phyloP scores from a whole-genome alignment of 2,797 vertebrate species.

The Danio kyathit region DNA sequence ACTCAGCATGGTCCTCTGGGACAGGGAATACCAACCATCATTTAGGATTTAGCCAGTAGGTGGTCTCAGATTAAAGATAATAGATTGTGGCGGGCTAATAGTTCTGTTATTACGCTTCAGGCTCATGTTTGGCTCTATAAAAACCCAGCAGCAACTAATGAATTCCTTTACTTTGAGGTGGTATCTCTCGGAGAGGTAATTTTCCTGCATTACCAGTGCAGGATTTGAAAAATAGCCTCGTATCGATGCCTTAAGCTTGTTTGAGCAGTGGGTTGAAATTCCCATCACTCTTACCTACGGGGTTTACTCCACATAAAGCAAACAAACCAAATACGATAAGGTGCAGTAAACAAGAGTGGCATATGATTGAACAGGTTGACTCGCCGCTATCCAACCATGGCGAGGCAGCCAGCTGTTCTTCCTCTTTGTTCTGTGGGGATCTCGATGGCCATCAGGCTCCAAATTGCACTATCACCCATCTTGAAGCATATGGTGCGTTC shows the following conservation, averaged over 20 bases:
- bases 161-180: slow-evolving; percentile 38
- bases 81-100: slow-evolving; percentile 41
- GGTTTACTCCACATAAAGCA: slow-evolving; percentile 37
- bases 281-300: slow-evolving; percentile 10
- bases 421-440: slow-evolving; percentile 61
- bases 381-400: slow-evolving; percentile 76
- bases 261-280: slow-evolving; percentile 28
- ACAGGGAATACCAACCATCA: slow-evolving; percentile 27
- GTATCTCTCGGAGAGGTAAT: slow-evolving; percentile 14
- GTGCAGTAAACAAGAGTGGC: slow-evolving; percentile 51
- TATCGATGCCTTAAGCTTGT: slow-evolving; percentile 11
- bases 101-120: slow-evolving; percentile 52
- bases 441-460: slow-evolving; percentile 62
- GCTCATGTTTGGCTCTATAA: slow-evolving; percentile 40
- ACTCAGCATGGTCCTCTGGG: slow-evolving; percentile 42
- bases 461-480: slow-evolving; percentile 75
- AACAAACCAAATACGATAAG: slow-evolving; percentile 61
- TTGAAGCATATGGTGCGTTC: slow-evolving; percentile 78
- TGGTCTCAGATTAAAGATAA: slow-evolving; percentile 50
- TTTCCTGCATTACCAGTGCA: background rate
- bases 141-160: slow-evolving; percentile 22
- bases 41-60: slow-evolving; percentile 36
- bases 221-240: slow-evolving; percentile 4
- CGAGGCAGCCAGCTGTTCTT: slow-evolving; percentile 80
- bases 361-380: slow-evolving; percentile 73